Conservation (phyloP, 2,888 invertebrate species). For the Melanostoma scalare region DNA sequence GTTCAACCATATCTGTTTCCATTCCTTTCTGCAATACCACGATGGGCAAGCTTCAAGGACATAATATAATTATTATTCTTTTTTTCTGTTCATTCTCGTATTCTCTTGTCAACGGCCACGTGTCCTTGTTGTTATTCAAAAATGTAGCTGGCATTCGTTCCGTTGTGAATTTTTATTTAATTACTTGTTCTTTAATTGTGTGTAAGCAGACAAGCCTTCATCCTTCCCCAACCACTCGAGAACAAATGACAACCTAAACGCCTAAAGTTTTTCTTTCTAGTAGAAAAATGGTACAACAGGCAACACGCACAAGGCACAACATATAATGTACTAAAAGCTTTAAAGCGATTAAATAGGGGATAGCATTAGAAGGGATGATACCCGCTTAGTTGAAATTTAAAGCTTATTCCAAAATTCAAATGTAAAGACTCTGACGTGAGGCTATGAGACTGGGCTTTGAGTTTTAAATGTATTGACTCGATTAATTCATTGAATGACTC, state of each 20-base stretch:
- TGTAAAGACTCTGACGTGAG: background rate
- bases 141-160: background rate
- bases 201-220: slow-evolving; percentile 13
- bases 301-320: background rate
- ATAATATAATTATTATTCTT: background rate
- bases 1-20: background rate
- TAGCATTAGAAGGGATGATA: slow-evolving; percentile 1
- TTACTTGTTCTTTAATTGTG: slow-evolving; percentile 26
- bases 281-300: background rate
- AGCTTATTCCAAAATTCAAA: slow-evolving; percentile 8
- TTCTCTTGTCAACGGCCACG: background rate
- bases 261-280: slow-evolving; percentile 23
- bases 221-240: slow-evolving; percentile 1
- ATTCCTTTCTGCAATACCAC: background rate
- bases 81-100: slow-evolving; percentile 1
- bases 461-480: background rate
- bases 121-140: slow-evolving; percentile 6
- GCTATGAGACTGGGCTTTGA: background rate
- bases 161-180: slow-evolving; percentile 1
- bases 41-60: slow-evolving; percentile 7
- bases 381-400: slow-evolving; percentile 15
- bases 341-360: background rate
- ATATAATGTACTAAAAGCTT: slow-evolving; percentile 2
- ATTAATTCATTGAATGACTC: background rate
- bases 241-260: slow-evolving; percentile 16